These are phyloP conservation scores for Cosmia pyralina DNA, from an alignment of 2,888 invertebrate genomes.

Conservation along the genomic window DNA sequence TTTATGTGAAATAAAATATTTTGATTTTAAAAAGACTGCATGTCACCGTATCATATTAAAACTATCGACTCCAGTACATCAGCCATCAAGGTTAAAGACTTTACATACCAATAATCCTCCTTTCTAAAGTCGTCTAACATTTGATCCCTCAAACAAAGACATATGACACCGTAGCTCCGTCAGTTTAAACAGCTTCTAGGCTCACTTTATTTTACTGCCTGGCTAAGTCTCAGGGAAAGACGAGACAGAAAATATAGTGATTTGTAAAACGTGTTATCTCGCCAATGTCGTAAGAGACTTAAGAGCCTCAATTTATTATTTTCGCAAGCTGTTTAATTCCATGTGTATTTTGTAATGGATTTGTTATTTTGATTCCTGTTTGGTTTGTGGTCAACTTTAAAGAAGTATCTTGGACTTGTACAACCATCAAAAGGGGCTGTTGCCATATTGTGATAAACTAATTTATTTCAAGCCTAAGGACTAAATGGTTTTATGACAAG, in stretches of 20 bases:
- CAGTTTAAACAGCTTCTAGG: slow-evolving; percentile 57
- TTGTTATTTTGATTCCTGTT: slow-evolving; percentile 44
- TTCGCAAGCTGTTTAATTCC: slow-evolving; percentile 62
- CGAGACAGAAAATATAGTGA: slow-evolving; percentile 67
- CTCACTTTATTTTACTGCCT: slow-evolving; percentile 72
- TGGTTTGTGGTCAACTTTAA: neutral
- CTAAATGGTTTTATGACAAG: neutral
- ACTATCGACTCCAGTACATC: neutral
- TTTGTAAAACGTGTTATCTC: slow-evolving; percentile 75
- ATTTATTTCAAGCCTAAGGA: neutral
- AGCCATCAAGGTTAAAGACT: slow-evolving; percentile 9
- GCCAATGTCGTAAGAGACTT: slow-evolving; percentile 70
- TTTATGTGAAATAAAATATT: no score
- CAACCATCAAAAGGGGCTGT: neutral
- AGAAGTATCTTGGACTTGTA: neutral
- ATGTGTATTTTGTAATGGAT: slow-evolving; percentile 50
- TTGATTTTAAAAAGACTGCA: no score
- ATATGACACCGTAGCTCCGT: slow-evolving; percentile 71
- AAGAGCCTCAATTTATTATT: slow-evolving; percentile 72
- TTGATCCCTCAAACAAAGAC: slow-evolving; percentile 70
- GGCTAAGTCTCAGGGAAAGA: slow-evolving; percentile 65
- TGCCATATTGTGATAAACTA: neutral
- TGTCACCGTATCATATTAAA: neutral
- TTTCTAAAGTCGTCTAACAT: slow-evolving; percentile 45
- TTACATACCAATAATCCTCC: slow-evolving; percentile 19